phyloP scores from a whole-genome alignment of 2,797 vertebrate species.

The Babyrousa celebensis region DNA sequence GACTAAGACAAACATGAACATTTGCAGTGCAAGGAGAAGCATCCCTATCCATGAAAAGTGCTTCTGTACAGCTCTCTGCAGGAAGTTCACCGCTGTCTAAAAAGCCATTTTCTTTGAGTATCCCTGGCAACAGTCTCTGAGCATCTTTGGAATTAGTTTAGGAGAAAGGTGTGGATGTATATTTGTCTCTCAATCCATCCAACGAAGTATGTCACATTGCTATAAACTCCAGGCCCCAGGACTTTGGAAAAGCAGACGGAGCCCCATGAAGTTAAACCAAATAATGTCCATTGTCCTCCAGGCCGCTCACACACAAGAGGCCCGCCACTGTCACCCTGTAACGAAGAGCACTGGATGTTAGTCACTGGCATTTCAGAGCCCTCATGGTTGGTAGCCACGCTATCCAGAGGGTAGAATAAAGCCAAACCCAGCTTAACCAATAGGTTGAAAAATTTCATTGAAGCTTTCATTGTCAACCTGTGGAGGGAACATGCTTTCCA shows the following conservation, averaged over 20 bases:
- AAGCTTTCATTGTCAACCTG: background rate
- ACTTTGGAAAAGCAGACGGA: constrained; percentile 98
- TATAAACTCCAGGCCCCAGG: constrained; percentile 97
- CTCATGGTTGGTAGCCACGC: accelerated
- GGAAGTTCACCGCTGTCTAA: constrained; percentile 68
- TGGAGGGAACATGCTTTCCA: background rate
- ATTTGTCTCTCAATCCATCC: constrained; percentile 98
- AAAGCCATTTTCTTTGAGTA: constrained; percentile 59
- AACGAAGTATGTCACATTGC: constrained; percentile 97
- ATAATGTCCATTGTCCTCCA: constrained; percentile 95
- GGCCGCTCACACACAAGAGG: constrained; percentile 95
- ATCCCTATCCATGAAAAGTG: background rate
- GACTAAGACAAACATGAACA: constrained; percentile 16
- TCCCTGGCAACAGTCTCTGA: constrained; percentile 66
- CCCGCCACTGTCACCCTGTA: constrained; percentile 98
- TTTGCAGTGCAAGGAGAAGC: background rate
- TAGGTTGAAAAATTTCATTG: background rate
- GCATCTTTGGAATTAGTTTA: constrained; percentile 86
- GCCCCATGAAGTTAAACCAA: constrained; percentile 98
- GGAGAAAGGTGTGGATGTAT: constrained; percentile 96
- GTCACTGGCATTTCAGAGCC: background rate
- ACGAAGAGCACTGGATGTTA: constrained; percentile 61
- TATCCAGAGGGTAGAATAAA: background rate
- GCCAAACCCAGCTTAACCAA: background rate
- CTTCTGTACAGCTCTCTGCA: constrained; percentile 60